A percentile compares a stretch with the other conserved stretches of the same genome.
phyloP scores from a whole-genome alignment of 37 sponge, comb jelly and placozoan species.

The Geodia barretti region DNA sequence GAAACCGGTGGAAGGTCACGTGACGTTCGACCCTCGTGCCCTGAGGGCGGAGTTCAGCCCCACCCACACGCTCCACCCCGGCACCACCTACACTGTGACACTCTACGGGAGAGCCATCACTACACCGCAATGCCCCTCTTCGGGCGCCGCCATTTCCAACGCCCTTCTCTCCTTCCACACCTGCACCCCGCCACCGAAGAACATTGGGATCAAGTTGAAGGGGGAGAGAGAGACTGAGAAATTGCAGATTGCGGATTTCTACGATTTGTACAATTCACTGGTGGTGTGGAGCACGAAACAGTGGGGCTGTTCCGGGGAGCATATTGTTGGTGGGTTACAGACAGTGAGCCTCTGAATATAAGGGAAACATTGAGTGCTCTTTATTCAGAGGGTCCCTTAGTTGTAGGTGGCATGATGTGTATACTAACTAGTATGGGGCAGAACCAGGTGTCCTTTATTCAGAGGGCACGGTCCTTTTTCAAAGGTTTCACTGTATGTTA shows the following conservation, averaged over 20 bases:
- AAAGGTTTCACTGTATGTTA: no score
- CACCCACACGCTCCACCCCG: conserved; percentile 60
- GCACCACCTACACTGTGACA: conserved; percentile 48
- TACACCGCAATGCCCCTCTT: conserved; percentile 44
- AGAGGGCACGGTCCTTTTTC: no score
- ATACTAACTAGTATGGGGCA: no score
- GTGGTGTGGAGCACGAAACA: conserved; percentile 68
- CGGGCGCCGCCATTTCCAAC: conserved; percentile 50
- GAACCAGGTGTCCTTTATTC: no score
- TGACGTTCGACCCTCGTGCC: conserved; percentile 41
- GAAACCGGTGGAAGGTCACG: conserved; percentile 57
- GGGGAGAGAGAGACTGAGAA: conserved; percentile 39
- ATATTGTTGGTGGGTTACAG: conserved; percentile 41
- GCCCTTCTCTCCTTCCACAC: conserved; percentile 51
- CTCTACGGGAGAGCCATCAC: conserved; percentile 61
- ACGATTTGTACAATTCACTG: conserved; percentile 68
- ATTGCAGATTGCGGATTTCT: conserved; percentile 56
- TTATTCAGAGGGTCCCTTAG: no score
- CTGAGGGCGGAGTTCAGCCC: conserved; percentile 71
- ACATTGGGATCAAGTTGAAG: conserved; percentile 61
- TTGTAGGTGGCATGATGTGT: no score
- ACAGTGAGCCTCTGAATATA: no score
- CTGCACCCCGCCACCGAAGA: conserved; percentile 60
- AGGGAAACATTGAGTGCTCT: no score
- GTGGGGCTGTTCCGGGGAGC: conserved; percentile 75